Conservation (phyloP, 2,113 vertebrate genomes). For the Epinephelus moara region DNA sequence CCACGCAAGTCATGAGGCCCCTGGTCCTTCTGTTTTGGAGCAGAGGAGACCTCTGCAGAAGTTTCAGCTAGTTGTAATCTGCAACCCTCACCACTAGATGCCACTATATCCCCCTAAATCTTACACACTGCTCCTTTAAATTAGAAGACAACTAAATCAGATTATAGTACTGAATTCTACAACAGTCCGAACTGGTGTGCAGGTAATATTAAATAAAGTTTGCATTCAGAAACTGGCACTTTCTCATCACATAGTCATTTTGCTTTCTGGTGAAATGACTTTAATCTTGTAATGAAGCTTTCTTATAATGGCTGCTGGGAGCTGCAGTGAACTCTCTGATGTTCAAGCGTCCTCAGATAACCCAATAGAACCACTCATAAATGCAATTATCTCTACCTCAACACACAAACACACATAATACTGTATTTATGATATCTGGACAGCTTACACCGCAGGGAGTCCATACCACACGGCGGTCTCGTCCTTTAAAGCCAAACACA, state of each 20-base stretch:
- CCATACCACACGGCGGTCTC: conserved; percentile 6
- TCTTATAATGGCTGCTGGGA: conserved; percentile 32
- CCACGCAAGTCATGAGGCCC: no score
- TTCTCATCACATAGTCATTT: not conserved
- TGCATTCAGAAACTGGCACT: not conserved
- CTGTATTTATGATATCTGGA: conserved; percentile 43
- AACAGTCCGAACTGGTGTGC: not conserved
- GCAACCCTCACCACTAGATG: no score
- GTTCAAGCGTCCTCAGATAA: conserved; percentile 48
- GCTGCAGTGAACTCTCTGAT: conserved; percentile 42
- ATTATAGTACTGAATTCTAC: not conserved
- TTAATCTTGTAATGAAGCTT: conserved; percentile 29
- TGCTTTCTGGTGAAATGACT: conserved; percentile 12
- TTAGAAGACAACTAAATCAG: conserved; percentile 4
- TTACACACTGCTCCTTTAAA: not conserved
- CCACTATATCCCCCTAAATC: no score
- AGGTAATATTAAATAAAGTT: not conserved
- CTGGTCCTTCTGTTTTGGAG: no score
- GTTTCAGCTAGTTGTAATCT: no score
- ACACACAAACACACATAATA: conserved; percentile 30
- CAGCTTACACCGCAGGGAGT: conserved; percentile 42
- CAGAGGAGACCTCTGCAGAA: no score
- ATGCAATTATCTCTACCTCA: conserved; percentile 44
- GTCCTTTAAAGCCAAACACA: conserved; percentile 41
- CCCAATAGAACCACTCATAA: conserved; percentile 34